phyloP scores from a whole-genome alignment of 2,797 vertebrate species.

The Pseudopleuronectes americanus region DNA sequence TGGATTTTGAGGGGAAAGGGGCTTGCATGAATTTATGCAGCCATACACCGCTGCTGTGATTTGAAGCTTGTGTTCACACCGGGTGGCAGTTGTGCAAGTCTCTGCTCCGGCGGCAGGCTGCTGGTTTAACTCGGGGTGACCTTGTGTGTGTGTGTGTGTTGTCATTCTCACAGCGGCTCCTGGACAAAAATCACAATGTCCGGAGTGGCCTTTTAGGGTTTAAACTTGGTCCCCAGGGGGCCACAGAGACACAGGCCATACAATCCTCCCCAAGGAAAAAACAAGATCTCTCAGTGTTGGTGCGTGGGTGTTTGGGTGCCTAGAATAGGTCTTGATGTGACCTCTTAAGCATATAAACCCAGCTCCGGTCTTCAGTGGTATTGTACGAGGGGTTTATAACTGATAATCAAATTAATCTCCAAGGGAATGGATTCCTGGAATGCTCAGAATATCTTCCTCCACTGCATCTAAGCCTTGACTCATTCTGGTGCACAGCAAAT shows the following conservation, averaged over 20 bases:
- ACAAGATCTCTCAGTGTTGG: neutral
- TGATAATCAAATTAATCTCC: neutral
- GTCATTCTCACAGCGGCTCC: neutral
- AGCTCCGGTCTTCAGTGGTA: neutral
- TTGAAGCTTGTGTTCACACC: slow-evolving; percentile 39
- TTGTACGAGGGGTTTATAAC: neutral
- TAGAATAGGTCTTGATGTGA: neutral
- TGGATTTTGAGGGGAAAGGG: slow-evolving; percentile 16
- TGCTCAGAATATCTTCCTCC: neutral
- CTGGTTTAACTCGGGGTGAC: slow-evolving; percentile 42
- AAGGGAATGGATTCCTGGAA: neutral
- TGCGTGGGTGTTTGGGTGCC: neutral
- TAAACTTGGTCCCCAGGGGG: neutral
- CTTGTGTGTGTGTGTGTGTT: slow-evolving; percentile 26
- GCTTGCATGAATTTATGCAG: slow-evolving; percentile 12
- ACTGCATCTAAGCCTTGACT: neutral
- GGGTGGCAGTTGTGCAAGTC: slow-evolving; percentile 29
- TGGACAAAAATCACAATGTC: neutral
- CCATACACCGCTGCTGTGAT: slow-evolving; percentile 26
- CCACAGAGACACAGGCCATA: no score
- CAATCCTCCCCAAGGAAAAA: neutral
- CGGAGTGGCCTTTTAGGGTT: neutral
- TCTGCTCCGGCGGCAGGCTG: neutral
- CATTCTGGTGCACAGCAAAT: neutral
- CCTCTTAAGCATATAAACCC: neutral